phyloP scores from a whole-genome alignment of 2,888 invertebrate genomes.

The Steromphala cineraria region DNA sequence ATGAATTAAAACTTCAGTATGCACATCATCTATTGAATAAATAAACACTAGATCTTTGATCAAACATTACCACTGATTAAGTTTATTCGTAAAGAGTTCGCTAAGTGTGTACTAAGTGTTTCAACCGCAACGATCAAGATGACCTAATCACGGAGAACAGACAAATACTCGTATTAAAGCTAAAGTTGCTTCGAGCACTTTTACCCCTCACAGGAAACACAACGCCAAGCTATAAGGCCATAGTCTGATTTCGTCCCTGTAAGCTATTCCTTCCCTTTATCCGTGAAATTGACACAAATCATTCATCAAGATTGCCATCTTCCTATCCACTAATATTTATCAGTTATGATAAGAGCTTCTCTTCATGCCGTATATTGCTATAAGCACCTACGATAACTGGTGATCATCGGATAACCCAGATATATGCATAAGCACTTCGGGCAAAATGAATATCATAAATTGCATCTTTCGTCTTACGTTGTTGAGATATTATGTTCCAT shows the following conservation, averaged over 20 bases:
- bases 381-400: neutral
- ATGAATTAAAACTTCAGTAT: too few relatives aligned
- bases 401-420: too few relatives aligned
- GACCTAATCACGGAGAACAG: neutral
- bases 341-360: neutral
- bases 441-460: too few relatives aligned
- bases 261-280: neutral
- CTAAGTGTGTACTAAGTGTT: conserved; percentile 5
- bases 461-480: too few relatives aligned
- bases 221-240: too few relatives aligned
- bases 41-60: neutral
- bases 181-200: neutral
- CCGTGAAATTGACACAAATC: conserved; percentile 24
- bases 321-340: neutral
- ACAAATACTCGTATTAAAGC: neutral
- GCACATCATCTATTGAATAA: neutral
- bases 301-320: conserved; percentile 9
- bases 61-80: neutral
- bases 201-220: neutral
- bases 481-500: too few relatives aligned
- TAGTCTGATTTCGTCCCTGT: neutral
- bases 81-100: neutral
- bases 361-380: neutral
- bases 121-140: conserved; percentile 8
- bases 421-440: too few relatives aligned